Base-by-base conservation (phyloP, 2,888 invertebrate genomes). In the Gastrophysa polygoni region DNA sequence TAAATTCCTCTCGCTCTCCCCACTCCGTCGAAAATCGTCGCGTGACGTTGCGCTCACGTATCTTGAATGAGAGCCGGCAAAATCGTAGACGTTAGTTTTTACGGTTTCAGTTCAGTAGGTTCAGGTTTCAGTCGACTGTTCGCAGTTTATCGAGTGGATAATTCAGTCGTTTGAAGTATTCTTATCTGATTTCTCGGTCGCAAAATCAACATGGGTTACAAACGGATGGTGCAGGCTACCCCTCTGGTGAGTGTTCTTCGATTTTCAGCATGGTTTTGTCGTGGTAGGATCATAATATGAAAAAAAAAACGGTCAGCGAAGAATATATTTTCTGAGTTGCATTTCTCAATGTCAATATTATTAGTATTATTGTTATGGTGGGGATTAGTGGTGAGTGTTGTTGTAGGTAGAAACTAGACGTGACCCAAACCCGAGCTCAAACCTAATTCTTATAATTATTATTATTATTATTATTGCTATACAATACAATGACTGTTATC, bases 211-310 rank as follows among this genome's bases (percentile, higher is more conserved):
- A 68, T 69, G 69, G 69, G 69, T 8, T 69, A 69, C 59, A 69
- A 67, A 56, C 62, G 67, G 54, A 52, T 57, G 46, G 60, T 62
- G 2, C 67, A 69, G 44, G 69, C 69, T 43, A 66, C 69, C 17
- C 67, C 69, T 24, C 49, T 67, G 62, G 69, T 69, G 59, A 29
- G 69, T 66, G 17, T 24, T 32, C 43, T 29, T 28, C 2, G 7
- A 24, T 16, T 20, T 11, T 14, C 8, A n/a, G 11, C 50, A 49
- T 51, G 44, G 24, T 57, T 16, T 57, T 51, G 6, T 54, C 8
- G 28, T 29, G 18, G 1, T 7, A 20, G 6, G 4, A 21, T 6
- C 14, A 24, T 2, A 3, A 17, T 20, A 14, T 21, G 18, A 51
- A 18, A 34, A 18, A n/a, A n/a, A n/a, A n/a, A n/a, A n/a, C n/a